phyloP scores from a whole-genome alignment of 2,888 invertebrate genomes.

The Empis livida region DNA sequence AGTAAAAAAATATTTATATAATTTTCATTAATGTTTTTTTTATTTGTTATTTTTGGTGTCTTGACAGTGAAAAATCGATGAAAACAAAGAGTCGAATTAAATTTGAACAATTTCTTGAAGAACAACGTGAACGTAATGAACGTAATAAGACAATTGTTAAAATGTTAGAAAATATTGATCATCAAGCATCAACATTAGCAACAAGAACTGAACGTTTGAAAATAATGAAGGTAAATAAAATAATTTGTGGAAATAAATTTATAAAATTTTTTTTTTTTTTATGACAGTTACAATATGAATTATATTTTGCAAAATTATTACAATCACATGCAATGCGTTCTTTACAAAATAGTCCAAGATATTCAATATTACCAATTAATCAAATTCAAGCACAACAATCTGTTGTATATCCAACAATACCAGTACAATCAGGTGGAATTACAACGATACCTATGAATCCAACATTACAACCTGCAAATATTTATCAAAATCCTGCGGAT shows the following conservation, averaged over 20 bases:
- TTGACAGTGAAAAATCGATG: slow-evolving; percentile 24
- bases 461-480: slow-evolving; percentile 3
- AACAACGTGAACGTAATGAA: slow-evolving; percentile 44
- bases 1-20: no score
- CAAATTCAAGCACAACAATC: neutral
- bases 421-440: neutral
- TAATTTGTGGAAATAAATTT: neutral
- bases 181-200: slow-evolving; percentile 40
- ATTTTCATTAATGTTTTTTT: neutral
- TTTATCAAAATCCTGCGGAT: slow-evolving; percentile 1
- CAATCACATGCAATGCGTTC: slow-evolving; percentile 29
- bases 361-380: neutral
- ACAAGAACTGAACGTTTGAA: slow-evolving; percentile 47
- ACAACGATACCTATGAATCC: slow-evolving; percentile 3
- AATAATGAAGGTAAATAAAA: slow-evolving; percentile 36
- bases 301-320: slow-evolving; percentile 33
- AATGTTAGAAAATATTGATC: slow-evolving; percentile 45
- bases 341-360: slow-evolving; percentile 17
- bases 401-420: neutral
- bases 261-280: neutral
- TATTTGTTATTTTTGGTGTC: no score
- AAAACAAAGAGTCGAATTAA: slow-evolving; percentile 27
- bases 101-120: slow-evolving; percentile 39
- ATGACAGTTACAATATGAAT: slow-evolving; percentile 30
- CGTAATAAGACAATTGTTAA: slow-evolving; percentile 45